phyloP scores from a whole-genome alignment of 2,888 invertebrate species.

The Falcaria lacertinaria region DNA sequence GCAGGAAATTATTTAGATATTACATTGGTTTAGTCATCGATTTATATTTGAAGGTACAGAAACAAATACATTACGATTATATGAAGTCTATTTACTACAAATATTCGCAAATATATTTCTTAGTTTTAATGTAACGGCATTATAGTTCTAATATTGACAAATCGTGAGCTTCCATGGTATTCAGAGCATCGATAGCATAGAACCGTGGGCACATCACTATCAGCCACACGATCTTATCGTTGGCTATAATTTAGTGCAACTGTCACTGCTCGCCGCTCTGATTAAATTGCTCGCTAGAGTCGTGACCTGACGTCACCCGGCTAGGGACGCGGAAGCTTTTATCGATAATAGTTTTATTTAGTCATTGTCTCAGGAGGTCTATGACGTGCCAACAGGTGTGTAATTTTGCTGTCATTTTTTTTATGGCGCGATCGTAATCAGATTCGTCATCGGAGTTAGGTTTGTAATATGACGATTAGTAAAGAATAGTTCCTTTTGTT shows the following conservation, averaged over 20 bases:
- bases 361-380: background rate
- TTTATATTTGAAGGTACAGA: too few relatives aligned
- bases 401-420: background rate
- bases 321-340: constrained; percentile 16
- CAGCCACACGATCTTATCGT: constrained; percentile 22
- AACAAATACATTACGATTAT: too few relatives aligned
- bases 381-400: background rate
- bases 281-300: constrained; percentile 53
- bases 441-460: background rate
- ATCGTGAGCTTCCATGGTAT: background rate
- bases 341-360: constrained; percentile 7
- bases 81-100: too few relatives aligned
- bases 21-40: too few relatives aligned
- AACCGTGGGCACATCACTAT: constrained; percentile 24
- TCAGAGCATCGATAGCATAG: constrained; percentile 21
- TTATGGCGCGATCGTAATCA: background rate
- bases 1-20: too few relatives aligned
- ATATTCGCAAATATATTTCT: too few relatives aligned
- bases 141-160: background rate
- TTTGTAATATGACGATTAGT: background rate
- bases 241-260: constrained; percentile 41
- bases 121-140: background rate
- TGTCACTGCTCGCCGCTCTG: constrained; percentile 49
- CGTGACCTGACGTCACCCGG: constrained; percentile 60
- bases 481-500: background rate